Evolutionary conservation across 2,113 vertebrate genomes (phyloP).

Genomic region (Corythornis madagascariensis): DNA sequence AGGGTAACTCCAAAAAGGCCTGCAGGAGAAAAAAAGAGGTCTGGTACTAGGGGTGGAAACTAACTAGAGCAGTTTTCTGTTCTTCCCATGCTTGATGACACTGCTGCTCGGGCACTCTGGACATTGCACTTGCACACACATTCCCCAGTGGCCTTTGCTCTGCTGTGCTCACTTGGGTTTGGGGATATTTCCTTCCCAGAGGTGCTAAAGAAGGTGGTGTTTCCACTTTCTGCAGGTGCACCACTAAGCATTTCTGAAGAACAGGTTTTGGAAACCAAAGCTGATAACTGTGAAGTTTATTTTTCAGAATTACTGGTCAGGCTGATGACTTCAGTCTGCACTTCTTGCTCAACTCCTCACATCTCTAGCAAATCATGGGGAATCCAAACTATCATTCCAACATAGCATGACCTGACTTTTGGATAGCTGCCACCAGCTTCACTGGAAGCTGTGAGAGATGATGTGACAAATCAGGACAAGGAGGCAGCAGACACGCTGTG

Average conservation of each 20-base stretch:
- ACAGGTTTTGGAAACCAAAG: neutral
- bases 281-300: neutral
- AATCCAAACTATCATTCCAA: neutral
- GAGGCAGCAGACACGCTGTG: neutral
- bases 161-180: neutral
- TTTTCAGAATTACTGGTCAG: constrained; percentile 15
- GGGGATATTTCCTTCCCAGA: neutral
- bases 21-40: neutral
- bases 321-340: neutral
- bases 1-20: neutral
- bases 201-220: neutral
- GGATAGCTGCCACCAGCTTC: neutral
- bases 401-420: constrained; percentile 15
- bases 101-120: rapidly evolving
- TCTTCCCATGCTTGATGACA: neutral
- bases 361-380: neutral
- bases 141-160: neutral
- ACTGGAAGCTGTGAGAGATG: neutral
- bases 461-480: neutral
- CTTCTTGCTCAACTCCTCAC: neutral
- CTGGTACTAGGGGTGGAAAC: neutral
- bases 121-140: neutral
- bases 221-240: neutral
- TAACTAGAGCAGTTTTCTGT: rapidly evolving
- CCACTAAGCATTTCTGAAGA: neutral